These are phyloP conservation scores for Mycalesis mineus DNA, from an alignment of 2,888 invertebrate species.

Conservation along the genomic window DNA sequence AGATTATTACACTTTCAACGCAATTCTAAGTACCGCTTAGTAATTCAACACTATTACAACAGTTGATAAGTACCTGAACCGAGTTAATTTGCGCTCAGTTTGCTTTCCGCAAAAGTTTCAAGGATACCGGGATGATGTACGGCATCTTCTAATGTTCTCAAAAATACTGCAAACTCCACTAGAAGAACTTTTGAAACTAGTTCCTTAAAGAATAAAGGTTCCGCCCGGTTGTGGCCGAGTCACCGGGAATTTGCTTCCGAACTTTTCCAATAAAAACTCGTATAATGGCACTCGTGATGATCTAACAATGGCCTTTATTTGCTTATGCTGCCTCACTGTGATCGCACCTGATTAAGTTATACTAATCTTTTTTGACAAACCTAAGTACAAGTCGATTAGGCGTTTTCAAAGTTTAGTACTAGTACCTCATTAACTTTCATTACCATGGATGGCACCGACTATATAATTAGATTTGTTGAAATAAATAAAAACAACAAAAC, in stretches of 20 bases:
- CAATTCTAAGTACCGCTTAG: too few relatives aligned
- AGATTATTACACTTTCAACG: too few relatives aligned
- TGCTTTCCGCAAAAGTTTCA: not conserved
- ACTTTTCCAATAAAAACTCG: conserved; percentile 58
- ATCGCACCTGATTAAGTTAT: not conserved
- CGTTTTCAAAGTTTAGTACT: too few relatives aligned
- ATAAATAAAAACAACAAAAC: too few relatives aligned
- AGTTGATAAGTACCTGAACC: not conserved
- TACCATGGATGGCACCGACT: too few relatives aligned
- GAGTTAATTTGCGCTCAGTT: not conserved
- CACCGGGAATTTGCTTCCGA: conserved; percentile 29
- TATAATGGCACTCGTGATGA: conserved; percentile 41
- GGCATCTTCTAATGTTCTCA: not conserved
- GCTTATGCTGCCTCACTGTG: not conserved
- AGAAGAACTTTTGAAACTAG: conserved; percentile 2
- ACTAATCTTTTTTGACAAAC: too few relatives aligned
- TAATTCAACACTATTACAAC: not conserved
- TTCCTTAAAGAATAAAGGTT: conserved; percentile 7
- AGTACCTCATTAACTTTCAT: too few relatives aligned
- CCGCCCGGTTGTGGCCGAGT: conserved; percentile 22
- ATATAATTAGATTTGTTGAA: too few relatives aligned
- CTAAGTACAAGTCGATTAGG: too few relatives aligned
- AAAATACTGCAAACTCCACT: conserved; percentile 2
- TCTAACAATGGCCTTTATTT: conserved; percentile 31
- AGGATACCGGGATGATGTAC: not conserved